Conservation (phyloP, 2,888 invertebrate genomes). For the Aspidiotus rigidus region DNA sequence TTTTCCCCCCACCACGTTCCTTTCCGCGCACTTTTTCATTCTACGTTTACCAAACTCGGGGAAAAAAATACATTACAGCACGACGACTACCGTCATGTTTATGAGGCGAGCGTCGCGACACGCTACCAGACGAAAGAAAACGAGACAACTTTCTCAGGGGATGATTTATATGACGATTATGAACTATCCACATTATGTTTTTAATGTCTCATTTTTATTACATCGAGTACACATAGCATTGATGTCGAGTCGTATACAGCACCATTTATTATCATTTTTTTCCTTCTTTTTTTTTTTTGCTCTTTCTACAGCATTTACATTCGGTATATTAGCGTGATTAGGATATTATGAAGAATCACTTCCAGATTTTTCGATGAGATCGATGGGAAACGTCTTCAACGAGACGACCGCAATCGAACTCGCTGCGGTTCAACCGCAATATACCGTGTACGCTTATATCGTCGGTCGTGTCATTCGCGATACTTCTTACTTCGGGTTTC, state of each 20-base stretch:
- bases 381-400: too few relatives aligned
- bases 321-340: too few relatives aligned
- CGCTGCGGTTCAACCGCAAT: too few relatives aligned
- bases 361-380: too few relatives aligned
- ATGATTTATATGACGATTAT: slow-evolving; percentile 29
- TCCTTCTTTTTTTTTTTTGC: too few relatives aligned
- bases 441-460: too few relatives aligned
- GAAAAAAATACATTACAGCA: slow-evolving; percentile 22
- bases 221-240: not conserved
- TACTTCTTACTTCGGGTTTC: too few relatives aligned
- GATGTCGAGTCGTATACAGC: not conserved
- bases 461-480: too few relatives aligned
- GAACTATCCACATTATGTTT: slow-evolving; percentile 24
- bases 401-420: too few relatives aligned
- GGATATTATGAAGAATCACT: too few relatives aligned
- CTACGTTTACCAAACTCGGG: not conserved
- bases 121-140: slow-evolving; percentile 29
- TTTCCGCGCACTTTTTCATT: not conserved
- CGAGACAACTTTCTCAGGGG: slow-evolving; percentile 5
- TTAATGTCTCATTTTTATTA: slow-evolving; percentile 28
- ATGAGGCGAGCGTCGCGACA: slow-evolving; percentile 31
- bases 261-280: too few relatives aligned
- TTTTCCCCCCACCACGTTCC: not conserved
- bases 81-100: slow-evolving; percentile 30
- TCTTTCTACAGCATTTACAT: too few relatives aligned